Percentiles rank a stretch among this genome's conserved stretches.
These are phyloP conservation scores for Meloidogyne hapla DNA, from an alignment of 1,140 invertebrate species.

Conservation along the genomic window DNA sequence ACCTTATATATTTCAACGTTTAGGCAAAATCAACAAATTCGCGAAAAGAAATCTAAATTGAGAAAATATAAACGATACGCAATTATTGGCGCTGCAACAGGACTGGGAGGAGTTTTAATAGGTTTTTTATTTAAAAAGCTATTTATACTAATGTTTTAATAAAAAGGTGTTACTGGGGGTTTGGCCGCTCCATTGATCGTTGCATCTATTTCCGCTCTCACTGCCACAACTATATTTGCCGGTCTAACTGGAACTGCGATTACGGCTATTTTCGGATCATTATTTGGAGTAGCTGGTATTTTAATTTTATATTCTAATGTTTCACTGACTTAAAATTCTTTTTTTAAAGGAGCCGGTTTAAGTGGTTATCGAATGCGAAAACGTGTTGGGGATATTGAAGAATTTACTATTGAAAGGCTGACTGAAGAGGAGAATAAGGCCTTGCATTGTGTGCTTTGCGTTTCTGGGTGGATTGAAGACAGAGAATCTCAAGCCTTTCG, in stretches of 20 bases:
- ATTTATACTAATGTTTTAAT: background rate
- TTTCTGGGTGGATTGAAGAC: slow-evolving; percentile 62
- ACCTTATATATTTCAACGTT: slow-evolving; percentile 33
- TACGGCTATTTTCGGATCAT: slow-evolving; percentile 65
- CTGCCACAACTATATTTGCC: slow-evolving; percentile 26
- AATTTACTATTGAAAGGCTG: slow-evolving; percentile 66
- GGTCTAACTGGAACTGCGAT: background rate
- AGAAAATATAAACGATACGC: slow-evolving; percentile 66
- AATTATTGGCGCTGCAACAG: slow-evolving; percentile 66
- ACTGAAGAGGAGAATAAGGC: slow-evolving; percentile 37
- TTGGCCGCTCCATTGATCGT: slow-evolving; percentile 66
- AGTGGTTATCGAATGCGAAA: slow-evolving; percentile 66
- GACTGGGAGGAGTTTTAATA: slow-evolving; percentile 67
- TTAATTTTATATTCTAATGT: background rate
- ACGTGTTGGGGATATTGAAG: slow-evolving; percentile 67
- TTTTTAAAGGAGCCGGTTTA: slow-evolving; percentile 62
- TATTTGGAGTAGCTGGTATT: slow-evolving; percentile 67
- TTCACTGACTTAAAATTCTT: too few species aligned
- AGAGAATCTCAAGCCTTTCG: slow-evolving; percentile 51
- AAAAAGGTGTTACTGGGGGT: slow-evolving; percentile 67
- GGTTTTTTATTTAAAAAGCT: slow-evolving; percentile 57
- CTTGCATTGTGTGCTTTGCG: slow-evolving; percentile 39
- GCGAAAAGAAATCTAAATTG: slow-evolving; percentile 61
- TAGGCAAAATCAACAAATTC: slow-evolving; percentile 47
- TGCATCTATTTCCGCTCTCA: slow-evolving; percentile 5